A percentile compares a stretch with the other conserved stretches of the same genome.
Conservation (phyloP, 2,113 vertebrate genomes). For the Salminus brasiliensis region DNA sequence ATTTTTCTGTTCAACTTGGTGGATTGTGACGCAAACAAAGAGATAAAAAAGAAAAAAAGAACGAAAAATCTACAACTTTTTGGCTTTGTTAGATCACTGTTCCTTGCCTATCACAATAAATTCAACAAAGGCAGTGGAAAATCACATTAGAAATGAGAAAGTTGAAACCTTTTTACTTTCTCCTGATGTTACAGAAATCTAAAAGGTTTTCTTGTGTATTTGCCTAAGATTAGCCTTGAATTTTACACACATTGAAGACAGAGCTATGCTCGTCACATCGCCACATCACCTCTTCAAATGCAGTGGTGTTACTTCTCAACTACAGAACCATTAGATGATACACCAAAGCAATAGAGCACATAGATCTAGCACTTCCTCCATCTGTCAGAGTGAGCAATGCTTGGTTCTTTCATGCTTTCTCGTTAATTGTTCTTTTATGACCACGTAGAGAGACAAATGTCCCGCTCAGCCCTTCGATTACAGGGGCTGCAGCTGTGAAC, state of each 20-base stretch:
- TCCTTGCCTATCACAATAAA: no score
- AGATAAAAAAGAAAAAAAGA: no score
- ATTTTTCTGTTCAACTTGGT: no score
- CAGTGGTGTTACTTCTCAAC: not conserved
- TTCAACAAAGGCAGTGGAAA: no score
- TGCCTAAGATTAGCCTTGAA: no score
- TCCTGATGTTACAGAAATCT: no score
- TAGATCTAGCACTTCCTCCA: constrained; percentile 29
- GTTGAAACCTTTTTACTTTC: no score
- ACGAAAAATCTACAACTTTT: no score
- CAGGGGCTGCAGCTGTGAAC: constrained; percentile 37
- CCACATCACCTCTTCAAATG: not conserved
- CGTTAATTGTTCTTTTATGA: constrained; percentile 59
- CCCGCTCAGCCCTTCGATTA: constrained; percentile 49
- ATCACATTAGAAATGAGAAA: no score
- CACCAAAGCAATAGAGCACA: constrained; percentile 15
- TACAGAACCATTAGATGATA: constrained; percentile 6
- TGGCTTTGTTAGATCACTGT: no score
- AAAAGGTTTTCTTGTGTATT: no score
- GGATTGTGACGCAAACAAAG: no score
- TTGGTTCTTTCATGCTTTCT: constrained; percentile 29
- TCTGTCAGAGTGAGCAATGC: constrained; percentile 55
- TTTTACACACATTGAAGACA: not conserved
- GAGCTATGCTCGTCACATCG: not conserved
- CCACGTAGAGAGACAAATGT: constrained; percentile 52